A percentile compares a stretch with the other conserved stretches of the same genome.
Evolutionary conservation across 2,888 invertebrate species (phyloP).

Genomic region (Dynastes grantii): DNA sequence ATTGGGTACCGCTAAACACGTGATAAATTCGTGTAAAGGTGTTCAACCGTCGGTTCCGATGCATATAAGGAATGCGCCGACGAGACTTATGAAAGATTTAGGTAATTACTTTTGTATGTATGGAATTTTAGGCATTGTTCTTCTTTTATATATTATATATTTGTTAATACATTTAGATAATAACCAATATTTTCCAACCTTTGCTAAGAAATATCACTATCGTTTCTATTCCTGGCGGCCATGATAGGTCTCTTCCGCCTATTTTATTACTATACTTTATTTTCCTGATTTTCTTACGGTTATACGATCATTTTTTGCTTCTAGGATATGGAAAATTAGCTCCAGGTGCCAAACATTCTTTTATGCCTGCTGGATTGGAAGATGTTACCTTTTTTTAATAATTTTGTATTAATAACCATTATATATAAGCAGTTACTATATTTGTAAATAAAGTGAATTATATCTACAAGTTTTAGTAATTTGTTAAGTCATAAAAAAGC

Average conservation of each 20-base stretch:
- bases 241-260: no score
- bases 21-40: conserved; percentile 77
- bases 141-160: no score
- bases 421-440: conserved; percentile 42
- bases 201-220: no score
- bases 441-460: conserved; percentile 4
- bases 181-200: no score
- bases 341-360: conserved; percentile 74
- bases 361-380: conserved; percentile 81
- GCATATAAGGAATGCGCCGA: conserved; percentile 86
- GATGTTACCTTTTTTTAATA: conserved; percentile 74
- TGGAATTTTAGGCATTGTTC: no score
- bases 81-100: conserved; percentile 82
- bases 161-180: no score
- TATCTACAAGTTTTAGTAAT: not conserved
- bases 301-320: not conserved
- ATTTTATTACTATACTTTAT: no score
- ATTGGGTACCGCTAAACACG: conserved; percentile 73
- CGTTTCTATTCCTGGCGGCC: no score
- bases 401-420: conserved; percentile 39
- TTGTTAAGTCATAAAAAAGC: no score
- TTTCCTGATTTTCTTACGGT: no score
- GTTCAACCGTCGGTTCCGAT: conserved; percentile 83
- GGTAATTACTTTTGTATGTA: conserved; percentile 66
- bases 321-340: conserved; percentile 77